Conservation (phyloP, 2,797 vertebrate species). For the Cichlasoma orientale region DNA sequence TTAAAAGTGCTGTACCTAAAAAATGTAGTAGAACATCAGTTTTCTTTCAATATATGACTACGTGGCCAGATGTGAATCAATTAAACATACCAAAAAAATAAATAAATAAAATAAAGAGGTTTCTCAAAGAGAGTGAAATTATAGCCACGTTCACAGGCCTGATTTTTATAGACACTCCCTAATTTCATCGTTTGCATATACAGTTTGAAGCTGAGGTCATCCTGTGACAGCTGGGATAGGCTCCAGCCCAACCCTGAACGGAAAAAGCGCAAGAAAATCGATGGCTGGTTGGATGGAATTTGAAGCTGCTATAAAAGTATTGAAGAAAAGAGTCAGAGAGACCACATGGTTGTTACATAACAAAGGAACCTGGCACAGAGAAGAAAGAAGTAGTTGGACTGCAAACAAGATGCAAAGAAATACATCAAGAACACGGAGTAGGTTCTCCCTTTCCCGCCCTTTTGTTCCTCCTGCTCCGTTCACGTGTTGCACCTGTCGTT, state of each 20-base stretch:
- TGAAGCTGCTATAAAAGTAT: not conserved
- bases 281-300: not conserved
- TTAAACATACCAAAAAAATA: too few relatives aligned
- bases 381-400: not conserved
- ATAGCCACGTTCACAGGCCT: not conserved
- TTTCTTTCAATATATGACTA: too few relatives aligned
- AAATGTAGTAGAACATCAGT: too few relatives aligned
- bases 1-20: conserved; percentile 81
- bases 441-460: too few relatives aligned
- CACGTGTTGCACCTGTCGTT: too few relatives aligned
- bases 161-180: not conserved
- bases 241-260: not conserved
- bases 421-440: not conserved
- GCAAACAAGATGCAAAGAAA: not conserved
- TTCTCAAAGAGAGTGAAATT: too few relatives aligned
- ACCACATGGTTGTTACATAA: not conserved
- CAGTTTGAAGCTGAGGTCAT: fast-evolving
- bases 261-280: not conserved
- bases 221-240: not conserved
- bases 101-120: too few relatives aligned
- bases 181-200: not conserved
- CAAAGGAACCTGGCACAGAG: not conserved
- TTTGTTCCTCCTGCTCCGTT: too few relatives aligned
- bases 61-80: too few relatives aligned
- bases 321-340: not conserved